Percentiles rank a stretch among this genome's conserved stretches.
Evolutionary conservation across 2,888 invertebrate species (phyloP).

Genomic region (Lumbricus terrestris): DNA sequence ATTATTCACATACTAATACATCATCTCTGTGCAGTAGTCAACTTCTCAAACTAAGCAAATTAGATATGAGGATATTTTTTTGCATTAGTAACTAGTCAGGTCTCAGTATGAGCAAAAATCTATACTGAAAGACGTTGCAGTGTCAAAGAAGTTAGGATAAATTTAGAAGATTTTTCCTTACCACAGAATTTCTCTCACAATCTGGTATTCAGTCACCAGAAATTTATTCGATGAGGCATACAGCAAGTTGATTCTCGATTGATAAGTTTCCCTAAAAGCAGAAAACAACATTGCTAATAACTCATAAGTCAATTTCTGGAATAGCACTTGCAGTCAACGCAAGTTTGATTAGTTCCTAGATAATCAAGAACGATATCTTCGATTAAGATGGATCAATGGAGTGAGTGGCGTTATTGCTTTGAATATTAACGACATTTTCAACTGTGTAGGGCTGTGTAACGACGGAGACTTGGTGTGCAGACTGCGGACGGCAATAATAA

Average conservation of each 20-base stretch:
- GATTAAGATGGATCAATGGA: too few relatives aligned
- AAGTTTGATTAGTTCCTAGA: too few relatives aligned
- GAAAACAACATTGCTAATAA: background rate
- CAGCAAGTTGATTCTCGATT: slow-evolving; percentile 42
- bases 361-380: too few relatives aligned
- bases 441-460: too few relatives aligned
- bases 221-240: slow-evolving; percentile 34
- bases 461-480: too few relatives aligned
- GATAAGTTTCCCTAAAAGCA: slow-evolving; percentile 47
- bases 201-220: slow-evolving; percentile 33
- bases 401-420: too few relatives aligned
- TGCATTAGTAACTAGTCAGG: background rate
- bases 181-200: slow-evolving; percentile 37
- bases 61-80: too few relatives aligned
- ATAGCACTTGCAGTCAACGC: background rate
- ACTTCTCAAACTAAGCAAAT: background rate
- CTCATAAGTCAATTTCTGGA: background rate
- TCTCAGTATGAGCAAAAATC: background rate
- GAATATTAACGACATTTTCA: too few relatives aligned
- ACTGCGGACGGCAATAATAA: too few relatives aligned
- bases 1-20: too few relatives aligned
- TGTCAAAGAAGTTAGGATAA: background rate
- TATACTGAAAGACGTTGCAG: background rate
- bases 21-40: too few relatives aligned
- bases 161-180: slow-evolving; percentile 18